Percentiles rank a stretch among this genome's conserved stretches.
Conservation (phyloP, 2,797 vertebrate species). For the Sciurus carolinensis region DNA sequence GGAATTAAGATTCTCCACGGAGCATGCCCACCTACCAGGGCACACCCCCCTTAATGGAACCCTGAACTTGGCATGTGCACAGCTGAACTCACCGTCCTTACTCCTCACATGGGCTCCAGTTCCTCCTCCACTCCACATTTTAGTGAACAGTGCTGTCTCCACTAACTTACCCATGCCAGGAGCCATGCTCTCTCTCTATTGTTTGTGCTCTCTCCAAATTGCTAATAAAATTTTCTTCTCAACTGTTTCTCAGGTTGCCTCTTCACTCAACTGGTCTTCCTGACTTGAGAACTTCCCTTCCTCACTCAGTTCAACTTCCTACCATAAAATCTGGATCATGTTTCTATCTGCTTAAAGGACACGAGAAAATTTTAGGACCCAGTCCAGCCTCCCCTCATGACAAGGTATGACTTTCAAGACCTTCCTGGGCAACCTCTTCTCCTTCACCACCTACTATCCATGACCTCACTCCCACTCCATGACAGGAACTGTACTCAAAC, state of each 20-base stretch:
- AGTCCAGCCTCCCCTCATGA: not conserved
- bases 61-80: not conserved
- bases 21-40: too few relatives aligned
- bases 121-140: not conserved
- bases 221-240: not conserved
- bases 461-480: not conserved
- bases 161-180: not conserved
- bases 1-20: too few relatives aligned
- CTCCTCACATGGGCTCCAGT: fast-evolving
- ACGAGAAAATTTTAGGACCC: not conserved
- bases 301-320: not conserved
- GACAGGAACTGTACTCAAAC: not conserved
- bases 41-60: not conserved
- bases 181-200: not conserved
- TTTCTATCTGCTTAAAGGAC: not conserved
- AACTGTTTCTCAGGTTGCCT: not conserved
- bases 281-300: too few relatives aligned
- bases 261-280: not conserved
- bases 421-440: not conserved
- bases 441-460: not conserved
- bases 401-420: not conserved
- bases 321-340: not conserved
- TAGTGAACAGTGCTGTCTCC: too few relatives aligned
- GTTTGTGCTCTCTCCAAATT: not conserved
- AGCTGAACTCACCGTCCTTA: not conserved